Percentiles rank a stretch among this genome's conserved stretches.
phyloP scores from a whole-genome alignment of 2,797 vertebrate species.

The Poliocrania exsul region DNA sequence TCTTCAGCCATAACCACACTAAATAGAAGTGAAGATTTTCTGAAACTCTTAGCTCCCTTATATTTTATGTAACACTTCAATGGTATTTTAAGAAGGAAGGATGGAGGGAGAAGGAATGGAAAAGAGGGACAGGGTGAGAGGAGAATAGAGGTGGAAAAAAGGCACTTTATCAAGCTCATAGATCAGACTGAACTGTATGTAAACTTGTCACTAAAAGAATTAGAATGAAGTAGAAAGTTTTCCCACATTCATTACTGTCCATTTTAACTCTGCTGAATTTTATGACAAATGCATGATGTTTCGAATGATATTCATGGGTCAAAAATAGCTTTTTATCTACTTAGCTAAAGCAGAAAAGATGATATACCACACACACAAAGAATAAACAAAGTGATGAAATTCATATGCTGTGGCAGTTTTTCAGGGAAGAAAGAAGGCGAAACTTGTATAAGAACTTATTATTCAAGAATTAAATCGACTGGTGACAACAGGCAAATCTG shows the following conservation, averaged over 20 bases:
- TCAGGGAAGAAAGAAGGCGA: not conserved
- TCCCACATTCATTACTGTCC: not conserved
- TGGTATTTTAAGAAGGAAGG: not conserved
- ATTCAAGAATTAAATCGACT: not conserved
- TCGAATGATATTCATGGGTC: not conserved
- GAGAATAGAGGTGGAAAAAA: not conserved
- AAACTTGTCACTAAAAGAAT: not conserved
- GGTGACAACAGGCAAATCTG: fast-evolving
- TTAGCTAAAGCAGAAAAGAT: not conserved
- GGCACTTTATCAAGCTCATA: not conserved
- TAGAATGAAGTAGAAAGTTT: not conserved
- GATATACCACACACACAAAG: not conserved
- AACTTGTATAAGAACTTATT: not conserved
- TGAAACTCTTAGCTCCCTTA: not conserved
- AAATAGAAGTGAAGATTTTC: not conserved
- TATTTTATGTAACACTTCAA: not conserved
- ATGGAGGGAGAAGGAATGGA: not conserved
- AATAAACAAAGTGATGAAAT: not conserved
- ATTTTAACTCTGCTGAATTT: not conserved
- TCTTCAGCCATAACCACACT: not conserved
- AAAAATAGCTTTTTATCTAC: not conserved
- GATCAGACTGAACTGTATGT: not conserved
- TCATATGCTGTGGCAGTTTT: not conserved
- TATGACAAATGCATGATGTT: not conserved
- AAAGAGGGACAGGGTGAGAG: not conserved